Evolutionary conservation across 2,888 invertebrate species (phyloP).

Genomic region (Melitaea athalia): DNA sequence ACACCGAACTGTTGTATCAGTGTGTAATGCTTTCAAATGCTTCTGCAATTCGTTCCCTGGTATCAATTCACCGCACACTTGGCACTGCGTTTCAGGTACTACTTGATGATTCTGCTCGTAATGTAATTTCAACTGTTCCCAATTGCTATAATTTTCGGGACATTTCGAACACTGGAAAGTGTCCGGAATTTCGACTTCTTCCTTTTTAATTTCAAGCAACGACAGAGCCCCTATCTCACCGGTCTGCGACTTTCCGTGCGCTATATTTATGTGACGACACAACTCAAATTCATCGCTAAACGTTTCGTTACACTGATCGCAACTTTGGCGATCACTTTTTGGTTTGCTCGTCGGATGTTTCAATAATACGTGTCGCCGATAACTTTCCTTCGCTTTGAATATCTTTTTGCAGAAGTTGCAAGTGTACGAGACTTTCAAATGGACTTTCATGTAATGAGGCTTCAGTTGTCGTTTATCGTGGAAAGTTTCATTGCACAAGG

Average conservation of each 20-base stretch:
- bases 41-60: conserved; percentile 58
- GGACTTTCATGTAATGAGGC: conserved; percentile 68
- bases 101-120: conserved; percentile 63
- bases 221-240: conserved; percentile 36
- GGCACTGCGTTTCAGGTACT: conserved; percentile 63
- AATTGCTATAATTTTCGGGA: conserved; percentile 54
- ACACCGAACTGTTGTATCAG: conserved; percentile 54
- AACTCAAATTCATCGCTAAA: conserved; percentile 70
- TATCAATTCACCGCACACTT: conserved; percentile 66
- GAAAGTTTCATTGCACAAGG: conserved; percentile 69
- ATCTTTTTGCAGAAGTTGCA: conserved; percentile 65
- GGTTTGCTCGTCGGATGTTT: conserved; percentile 56
- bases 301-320: conserved; percentile 62
- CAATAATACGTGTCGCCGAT: conserved; percentile 63
- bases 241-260: conserved; percentile 46
- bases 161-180: conserved; percentile 70
- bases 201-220: conserved; percentile 54
- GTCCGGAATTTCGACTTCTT: conserved; percentile 57
- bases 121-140: conserved; percentile 63
- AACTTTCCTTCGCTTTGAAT: conserved; percentile 72
- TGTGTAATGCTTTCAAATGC: conserved; percentile 62
- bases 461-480: conserved; percentile 66
- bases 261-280: conserved; percentile 62
- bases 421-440: conserved; percentile 69
- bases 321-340: conserved; percentile 53